Base-by-base conservation (phyloP, 2,113 vertebrate genomes). In the Orthonyx spaldingii region DNA sequence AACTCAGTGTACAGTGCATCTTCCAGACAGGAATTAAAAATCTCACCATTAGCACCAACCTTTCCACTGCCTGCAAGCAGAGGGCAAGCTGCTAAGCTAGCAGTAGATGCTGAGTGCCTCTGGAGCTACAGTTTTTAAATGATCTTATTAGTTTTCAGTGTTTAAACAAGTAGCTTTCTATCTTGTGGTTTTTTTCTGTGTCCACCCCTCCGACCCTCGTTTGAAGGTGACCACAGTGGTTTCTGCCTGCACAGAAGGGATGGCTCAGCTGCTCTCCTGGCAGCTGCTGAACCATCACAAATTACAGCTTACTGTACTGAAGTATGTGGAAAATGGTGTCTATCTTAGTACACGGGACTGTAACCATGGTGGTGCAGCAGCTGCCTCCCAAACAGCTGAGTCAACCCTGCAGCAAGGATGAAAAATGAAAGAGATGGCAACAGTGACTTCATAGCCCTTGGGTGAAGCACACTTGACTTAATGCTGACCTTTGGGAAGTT, bases 201-300 rank as follows among this genome's bases (percentile, higher is more conserved):
- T 60, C 87, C 0, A 0, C 20, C 85, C 57, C 79, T 83, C 70
- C 0, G 0, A 79, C 90, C 87, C 76, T 74, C 21, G 1, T 55
- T 55, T 3, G 8, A 90, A 68, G 75, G 82, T 69, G 90, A 85
- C 85, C 69, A 84, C 90, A 49, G 66, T 22, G 82, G 64, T 63
- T 97, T 49, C 42, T 86, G 86, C 50, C 78, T 63, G 83, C 64
- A 56, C 52, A 77, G 83, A 95, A 95, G 68, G 92, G 95, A 93
- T 77, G 90, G 94, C 91, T 97, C 95, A 97, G 94, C 95, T 97
- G 95, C 90, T 95, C 72, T 12, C 63, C 88, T 22, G 84, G 89
- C 96, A 96, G 92, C 95, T 96, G 95, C 95, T 93, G 92, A 94
- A 90, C 49, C 92, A 88, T 72, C 90, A 84, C 63, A 96, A 95